Percentiles rank a stretch among this genome's conserved stretches.
phyloP scores from a whole-genome alignment of 2,797 vertebrate genomes.

The Hemibagrus guttatus region DNA sequence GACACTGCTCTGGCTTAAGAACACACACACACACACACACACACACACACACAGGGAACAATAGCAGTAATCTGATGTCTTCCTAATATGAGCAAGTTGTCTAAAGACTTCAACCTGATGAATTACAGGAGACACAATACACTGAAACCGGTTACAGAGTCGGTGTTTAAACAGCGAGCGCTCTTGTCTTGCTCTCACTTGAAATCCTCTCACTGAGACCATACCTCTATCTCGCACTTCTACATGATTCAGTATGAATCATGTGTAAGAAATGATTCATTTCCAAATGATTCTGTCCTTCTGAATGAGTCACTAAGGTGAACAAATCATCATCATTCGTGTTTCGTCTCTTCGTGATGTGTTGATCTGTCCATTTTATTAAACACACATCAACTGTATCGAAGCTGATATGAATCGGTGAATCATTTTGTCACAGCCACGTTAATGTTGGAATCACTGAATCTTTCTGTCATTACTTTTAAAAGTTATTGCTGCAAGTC shows the following conservation, averaged over 20 bases:
- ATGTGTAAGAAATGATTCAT: neutral
- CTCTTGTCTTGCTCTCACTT: neutral
- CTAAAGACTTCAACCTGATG: neutral
- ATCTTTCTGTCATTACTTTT: too few species aligned
- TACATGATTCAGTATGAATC: neutral
- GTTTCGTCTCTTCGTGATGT: neutral
- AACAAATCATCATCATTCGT: neutral
- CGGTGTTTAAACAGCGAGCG: too few species aligned
- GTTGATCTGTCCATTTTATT: neutral
- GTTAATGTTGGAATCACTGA: too few species aligned
- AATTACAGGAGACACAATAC: neutral
- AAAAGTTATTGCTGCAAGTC: too few species aligned
- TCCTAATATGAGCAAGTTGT: neutral
- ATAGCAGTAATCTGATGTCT: neutral
- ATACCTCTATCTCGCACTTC: neutral
- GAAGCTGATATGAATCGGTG: neutral
- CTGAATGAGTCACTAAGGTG: neutral
- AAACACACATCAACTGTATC: neutral
- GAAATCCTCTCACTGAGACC: neutral
- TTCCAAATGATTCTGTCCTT: neutral
- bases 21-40: neutral
- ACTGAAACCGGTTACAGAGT: neutral
- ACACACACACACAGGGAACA: slow-evolving; percentile 1
- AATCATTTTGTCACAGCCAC: neutral
- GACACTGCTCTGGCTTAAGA: slow-evolving; percentile 30